Base-by-base conservation (phyloP, 1,140 invertebrate genomes). In the Amphibalanus amphitrite region DNA sequence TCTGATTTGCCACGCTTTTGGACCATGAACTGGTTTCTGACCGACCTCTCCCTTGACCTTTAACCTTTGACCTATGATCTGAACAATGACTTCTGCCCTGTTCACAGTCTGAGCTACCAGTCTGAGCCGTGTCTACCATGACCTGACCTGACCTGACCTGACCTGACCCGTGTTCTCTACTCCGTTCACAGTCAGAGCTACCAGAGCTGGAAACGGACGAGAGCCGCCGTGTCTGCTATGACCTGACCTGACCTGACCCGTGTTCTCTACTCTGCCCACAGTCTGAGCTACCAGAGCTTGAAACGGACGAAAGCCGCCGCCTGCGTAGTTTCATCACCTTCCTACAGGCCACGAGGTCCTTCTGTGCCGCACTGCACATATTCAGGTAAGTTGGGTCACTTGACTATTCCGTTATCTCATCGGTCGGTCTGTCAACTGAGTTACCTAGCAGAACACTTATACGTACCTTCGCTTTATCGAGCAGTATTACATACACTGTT, bases 271-370 rank as follows among this genome's bases (percentile, higher is more conserved):
- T 17, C 38, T 38, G 38, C 38, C 38, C 38, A 38, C 38, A 38
- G 38, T 6, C 17, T 6, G 85, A 88, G 69, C 80, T 98, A 73
- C 93, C 94, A 25, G 86, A 87, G 73, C 76, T 94, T 67, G 86
- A 90, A 38, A 93, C 87, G 74, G 78, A 84, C 28, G 86, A 88
- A 74, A 95, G 89, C 76, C 85, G 89, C 78, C 81, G 86, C 76
- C 80, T 97, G 65, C 85, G 90, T 73, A 85, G 85, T 74, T 96
- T 98, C 81, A 82, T 98, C 65, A 85, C 87, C 74, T 86, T 87
- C 80, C 82, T 98, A 40, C 91, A 95, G 79, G 89, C 92, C 73
- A 88, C 90, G 72, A 88, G 93, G 78, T 89, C 94, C 0, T 89
- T 87, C 78, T 82, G 86, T 69, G 86, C 89, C 25, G 84, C 89